A percentile compares a stretch with the other conserved stretches of the same genome.
Conservation (phyloP, 1,140 invertebrate genomes). For the Drosophila jambulina region DNA sequence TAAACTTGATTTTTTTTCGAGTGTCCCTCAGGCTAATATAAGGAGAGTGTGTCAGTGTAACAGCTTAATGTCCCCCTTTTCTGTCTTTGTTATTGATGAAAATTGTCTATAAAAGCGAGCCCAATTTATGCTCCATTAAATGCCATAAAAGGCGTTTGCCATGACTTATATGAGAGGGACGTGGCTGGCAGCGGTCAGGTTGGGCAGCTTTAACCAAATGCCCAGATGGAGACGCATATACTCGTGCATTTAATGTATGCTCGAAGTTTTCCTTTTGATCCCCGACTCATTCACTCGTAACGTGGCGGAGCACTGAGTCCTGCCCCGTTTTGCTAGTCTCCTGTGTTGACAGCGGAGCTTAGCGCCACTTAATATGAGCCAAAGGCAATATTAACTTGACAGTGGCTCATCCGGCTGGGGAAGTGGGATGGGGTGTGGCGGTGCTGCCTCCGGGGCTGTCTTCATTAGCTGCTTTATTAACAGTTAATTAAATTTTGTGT, state of each 20-base stretch:
- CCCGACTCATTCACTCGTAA: constrained; percentile 18
- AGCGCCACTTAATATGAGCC: constrained; percentile 79
- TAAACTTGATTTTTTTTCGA: background rate
- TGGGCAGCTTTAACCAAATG: constrained; percentile 23
- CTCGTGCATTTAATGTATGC: constrained; percentile 63
- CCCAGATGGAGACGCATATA: constrained; percentile 8
- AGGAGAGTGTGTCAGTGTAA: constrained; percentile 21
- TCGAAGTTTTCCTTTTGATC: constrained; percentile 53
- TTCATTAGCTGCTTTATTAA: constrained; percentile 81
- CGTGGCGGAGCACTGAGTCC: background rate
- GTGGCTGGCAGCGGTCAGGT: constrained; percentile 44
- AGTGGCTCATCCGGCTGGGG: constrained; percentile 42
- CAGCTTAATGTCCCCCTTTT: constrained; percentile 55
- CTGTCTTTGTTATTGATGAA: constrained; percentile 69
- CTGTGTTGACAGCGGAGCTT: constrained; percentile 72
- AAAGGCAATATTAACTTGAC: constrained; percentile 74
- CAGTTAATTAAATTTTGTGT: constrained; percentile 83
- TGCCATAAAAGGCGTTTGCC: constrained; percentile 60
- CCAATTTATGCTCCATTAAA: constrained; percentile 76
- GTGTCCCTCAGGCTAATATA: constrained; percentile 5
- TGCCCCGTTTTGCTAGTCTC: background rate
- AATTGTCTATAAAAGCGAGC: constrained; percentile 71
- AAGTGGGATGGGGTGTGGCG: constrained; percentile 12
- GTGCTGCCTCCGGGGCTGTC: constrained; percentile 41
- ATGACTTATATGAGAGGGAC: constrained; percentile 58